phyloP scores from a whole-genome alignment of 2,797 vertebrate species.

The Danio kyathit region DNA sequence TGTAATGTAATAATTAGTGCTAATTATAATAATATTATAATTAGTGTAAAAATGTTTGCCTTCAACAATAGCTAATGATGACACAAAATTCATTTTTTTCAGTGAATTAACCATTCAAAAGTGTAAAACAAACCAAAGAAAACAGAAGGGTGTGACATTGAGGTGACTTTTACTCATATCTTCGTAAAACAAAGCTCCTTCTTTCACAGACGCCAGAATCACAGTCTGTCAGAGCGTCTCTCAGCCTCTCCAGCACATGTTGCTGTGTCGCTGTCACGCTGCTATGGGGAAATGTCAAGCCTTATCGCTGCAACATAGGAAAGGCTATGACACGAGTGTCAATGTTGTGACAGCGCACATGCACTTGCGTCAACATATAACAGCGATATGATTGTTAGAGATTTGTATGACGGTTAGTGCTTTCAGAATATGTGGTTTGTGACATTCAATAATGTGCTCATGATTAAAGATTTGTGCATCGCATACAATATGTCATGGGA shows the following conservation, averaged over 20 bases:
- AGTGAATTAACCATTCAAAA: too few relatives aligned
- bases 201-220: constrained; percentile 4
- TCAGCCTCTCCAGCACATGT: background rate
- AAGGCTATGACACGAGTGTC: background rate
- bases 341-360: constrained; percentile 2
- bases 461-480: background rate
- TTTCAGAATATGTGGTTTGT: background rate
- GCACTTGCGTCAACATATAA: constrained; percentile 22
- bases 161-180: background rate
- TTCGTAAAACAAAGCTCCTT: background rate
- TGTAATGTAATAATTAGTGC: too few relatives aligned
- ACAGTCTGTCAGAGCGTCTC: constrained; percentile 12
- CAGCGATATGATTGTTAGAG: background rate
- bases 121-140: too few relatives aligned
- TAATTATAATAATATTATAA: too few relatives aligned
- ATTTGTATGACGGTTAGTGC: background rate
- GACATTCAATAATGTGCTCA: background rate
- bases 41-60: too few relatives aligned
- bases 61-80: too few relatives aligned
- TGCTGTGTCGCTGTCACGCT: constrained; percentile 22
- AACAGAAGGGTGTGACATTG: background rate
- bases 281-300: constrained; percentile 20
- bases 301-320: constrained; percentile 13
- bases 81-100: too few relatives aligned
- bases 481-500: background rate